Conservation (phyloP, 2,888 invertebrate species). For the Hymenopus coronatus region DNA sequence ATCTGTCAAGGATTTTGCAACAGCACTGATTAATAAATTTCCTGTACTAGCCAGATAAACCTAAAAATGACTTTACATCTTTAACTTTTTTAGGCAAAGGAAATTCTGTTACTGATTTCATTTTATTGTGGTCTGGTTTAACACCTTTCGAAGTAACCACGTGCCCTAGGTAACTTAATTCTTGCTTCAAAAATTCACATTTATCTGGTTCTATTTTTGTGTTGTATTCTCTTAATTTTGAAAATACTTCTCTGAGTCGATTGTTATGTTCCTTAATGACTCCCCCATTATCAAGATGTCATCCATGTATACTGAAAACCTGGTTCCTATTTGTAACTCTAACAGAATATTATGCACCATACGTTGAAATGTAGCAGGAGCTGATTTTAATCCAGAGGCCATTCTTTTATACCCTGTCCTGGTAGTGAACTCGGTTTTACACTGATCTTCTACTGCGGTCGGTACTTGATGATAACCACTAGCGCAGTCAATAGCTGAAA, state of each 20-base stretch:
- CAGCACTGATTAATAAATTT: slow-evolving; percentile 11
- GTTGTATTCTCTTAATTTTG: slow-evolving; percentile 7
- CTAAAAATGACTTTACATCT: neutral
- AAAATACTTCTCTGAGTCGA: slow-evolving; percentile 18
- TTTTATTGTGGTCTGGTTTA: neutral
- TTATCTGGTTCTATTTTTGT: slow-evolving; percentile 10
- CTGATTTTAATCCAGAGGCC: too few species aligned
- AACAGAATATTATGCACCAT: neutral
- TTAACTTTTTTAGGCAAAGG: neutral
- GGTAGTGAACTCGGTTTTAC: slow-evolving; percentile 13
- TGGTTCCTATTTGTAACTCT: too few species aligned
- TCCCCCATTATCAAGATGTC: slow-evolving; percentile 29
- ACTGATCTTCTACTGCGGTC: neutral
- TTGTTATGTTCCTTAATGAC: neutral
- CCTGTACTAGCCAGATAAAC: slow-evolving; percentile 4
- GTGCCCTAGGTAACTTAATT: slow-evolving; percentile 15
- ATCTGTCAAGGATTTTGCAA: neutral
- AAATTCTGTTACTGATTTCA: neutral
- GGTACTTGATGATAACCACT: neutral
- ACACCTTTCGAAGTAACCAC: slow-evolving; percentile 11
- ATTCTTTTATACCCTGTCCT: neutral
- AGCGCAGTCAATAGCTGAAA: slow-evolving; percentile 2
- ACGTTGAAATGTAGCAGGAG: neutral
- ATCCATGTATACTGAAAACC: slow-evolving; percentile 33
- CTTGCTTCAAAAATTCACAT: slow-evolving; percentile 24